A percentile compares a stretch with the other conserved stretches of the same genome.
phyloP scores from a whole-genome alignment of 2,888 invertebrate species.

The Shargacucullia verbasci region DNA sequence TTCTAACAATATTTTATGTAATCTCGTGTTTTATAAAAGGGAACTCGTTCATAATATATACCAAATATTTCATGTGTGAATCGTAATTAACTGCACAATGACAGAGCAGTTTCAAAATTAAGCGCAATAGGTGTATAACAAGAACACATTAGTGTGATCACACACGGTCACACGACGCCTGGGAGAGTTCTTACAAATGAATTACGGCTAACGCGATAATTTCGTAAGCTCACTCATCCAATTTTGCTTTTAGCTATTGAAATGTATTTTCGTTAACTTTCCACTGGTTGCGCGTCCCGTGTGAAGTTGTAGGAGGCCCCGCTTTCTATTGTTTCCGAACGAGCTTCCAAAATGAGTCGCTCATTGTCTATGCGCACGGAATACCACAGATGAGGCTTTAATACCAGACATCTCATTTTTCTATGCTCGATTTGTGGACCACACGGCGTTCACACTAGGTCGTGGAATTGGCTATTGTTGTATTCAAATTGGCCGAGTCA shows the following conservation, averaged over 20 bases:
- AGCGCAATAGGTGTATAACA: conserved; percentile 67
- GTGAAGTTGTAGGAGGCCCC: conserved; percentile 71
- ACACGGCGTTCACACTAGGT: conserved; percentile 64
- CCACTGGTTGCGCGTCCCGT: conserved; percentile 73
- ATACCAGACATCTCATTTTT: conserved; percentile 72
- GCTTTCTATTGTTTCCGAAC: conserved; percentile 79
- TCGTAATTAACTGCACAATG: conserved; percentile 67
- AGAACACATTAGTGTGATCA: conserved; percentile 82
- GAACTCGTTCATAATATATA: conserved; percentile 44
- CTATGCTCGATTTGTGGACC: conserved; percentile 72
- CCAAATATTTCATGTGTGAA: conserved; percentile 66
- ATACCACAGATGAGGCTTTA: conserved; percentile 74
- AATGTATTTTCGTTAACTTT: conserved; percentile 87
- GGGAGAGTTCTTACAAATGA: conserved; percentile 83
- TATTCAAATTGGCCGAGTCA: conserved; percentile 56
- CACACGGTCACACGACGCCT: conserved; percentile 77
- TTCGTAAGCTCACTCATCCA: conserved; percentile 80
- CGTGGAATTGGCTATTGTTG: conserved; percentile 75
- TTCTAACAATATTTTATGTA: conserved; percentile 59
- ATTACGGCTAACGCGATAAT: conserved; percentile 84
- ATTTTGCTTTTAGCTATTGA: conserved; percentile 85
- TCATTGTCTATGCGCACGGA: conserved; percentile 68
- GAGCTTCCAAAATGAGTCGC: conserved; percentile 64
- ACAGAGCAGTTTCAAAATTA: conserved; percentile 75
- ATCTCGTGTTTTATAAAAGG: conserved; percentile 50